These are phyloP conservation scores for Xenops minutus DNA, from an alignment of 2,797 vertebrate genomes.

Conservation along the genomic window DNA sequence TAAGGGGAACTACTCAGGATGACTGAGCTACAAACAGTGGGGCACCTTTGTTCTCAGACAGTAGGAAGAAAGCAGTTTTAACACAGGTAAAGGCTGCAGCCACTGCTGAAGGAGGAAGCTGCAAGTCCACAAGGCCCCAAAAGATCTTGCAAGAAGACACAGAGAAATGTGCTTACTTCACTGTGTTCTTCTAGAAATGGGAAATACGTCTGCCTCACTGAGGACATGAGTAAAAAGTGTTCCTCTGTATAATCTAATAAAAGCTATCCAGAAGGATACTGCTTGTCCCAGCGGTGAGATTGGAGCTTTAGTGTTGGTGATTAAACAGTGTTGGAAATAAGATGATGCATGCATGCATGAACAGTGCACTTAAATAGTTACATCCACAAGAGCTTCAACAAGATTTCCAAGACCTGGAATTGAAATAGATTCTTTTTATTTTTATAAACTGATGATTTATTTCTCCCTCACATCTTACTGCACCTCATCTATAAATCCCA, in stretches of 20 bases:
- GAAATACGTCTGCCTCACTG: not conserved
- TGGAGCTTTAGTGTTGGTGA: not conserved
- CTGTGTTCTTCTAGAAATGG: not conserved
- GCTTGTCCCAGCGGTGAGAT: not conserved
- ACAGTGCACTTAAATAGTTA: accelerated
- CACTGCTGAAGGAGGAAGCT: not conserved
- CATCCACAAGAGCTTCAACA: not conserved
- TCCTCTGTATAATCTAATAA: not conserved
- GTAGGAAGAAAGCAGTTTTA: not conserved
- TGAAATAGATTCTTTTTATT: not conserved
- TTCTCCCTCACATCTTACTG: not conserved
- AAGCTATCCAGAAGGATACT: not conserved
- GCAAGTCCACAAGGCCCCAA: not conserved
- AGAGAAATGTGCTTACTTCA: not conserved
- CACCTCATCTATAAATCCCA: not conserved
- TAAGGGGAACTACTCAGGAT: not conserved
- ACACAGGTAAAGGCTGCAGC: not conserved
- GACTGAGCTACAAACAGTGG: not conserved
- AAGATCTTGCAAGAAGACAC: not conserved
- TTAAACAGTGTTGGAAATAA: not conserved
- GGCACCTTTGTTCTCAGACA: not conserved
- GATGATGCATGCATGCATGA: not conserved
- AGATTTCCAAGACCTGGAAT: not conserved
- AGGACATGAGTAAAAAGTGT: not conserved
- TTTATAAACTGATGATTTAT: not conserved